Conservation (phyloP, 2,797 vertebrate genomes). For the Corythornis leucogaster region DNA sequence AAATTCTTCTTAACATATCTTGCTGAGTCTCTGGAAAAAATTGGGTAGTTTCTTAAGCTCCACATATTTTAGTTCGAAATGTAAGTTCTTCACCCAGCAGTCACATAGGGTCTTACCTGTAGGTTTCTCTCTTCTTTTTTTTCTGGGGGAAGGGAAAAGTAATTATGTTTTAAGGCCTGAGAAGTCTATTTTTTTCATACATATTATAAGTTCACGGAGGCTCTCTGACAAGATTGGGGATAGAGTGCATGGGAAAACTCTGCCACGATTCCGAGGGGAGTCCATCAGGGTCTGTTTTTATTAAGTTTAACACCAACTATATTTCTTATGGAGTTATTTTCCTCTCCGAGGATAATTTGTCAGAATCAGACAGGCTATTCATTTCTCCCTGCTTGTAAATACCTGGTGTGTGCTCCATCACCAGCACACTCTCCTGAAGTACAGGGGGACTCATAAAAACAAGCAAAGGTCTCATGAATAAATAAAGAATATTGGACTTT, state of each 20-base stretch:
- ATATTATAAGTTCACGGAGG: conserved; percentile 27
- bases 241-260: conserved; percentile 42
- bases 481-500: background rate
- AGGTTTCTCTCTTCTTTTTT: background rate
- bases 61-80: background rate
- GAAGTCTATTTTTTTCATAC: background rate
- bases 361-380: conserved; percentile 70
- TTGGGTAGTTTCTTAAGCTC: background rate
- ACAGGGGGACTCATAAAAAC: conserved; percentile 22
- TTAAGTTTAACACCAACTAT: conserved; percentile 71
- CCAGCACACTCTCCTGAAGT: conserved; percentile 16
- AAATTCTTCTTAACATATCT: conserved; percentile 24
- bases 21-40: conserved; percentile 15
- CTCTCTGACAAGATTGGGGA: conserved; percentile 19
- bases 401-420: conserved; percentile 45
- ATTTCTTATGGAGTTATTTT: conserved; percentile 75
- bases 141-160: background rate
- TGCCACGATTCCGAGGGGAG: conserved; percentile 56
- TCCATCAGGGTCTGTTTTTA: conserved; percentile 68
- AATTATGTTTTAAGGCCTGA: conserved; percentile 33
- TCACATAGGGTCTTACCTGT: background rate
- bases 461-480: conserved; percentile 23
- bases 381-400: conserved; percentile 52
- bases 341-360: conserved; percentile 73
- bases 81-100: background rate